phyloP scores from a whole-genome alignment of 2,888 invertebrate genomes.

The Drosophila monieri region DNA sequence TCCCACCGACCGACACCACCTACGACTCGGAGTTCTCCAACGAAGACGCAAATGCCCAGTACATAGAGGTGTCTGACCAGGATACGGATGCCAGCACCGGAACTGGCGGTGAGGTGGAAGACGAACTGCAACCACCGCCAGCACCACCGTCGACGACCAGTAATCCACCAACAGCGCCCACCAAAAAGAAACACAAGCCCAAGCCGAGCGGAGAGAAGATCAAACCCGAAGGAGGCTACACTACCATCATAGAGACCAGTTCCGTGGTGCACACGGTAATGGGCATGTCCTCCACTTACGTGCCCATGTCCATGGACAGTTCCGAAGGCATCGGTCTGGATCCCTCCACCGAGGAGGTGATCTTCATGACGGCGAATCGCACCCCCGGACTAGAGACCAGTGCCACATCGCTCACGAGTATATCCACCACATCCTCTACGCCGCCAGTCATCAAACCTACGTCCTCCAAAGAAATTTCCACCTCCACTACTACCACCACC shows the following conservation, averaged over 20 bases:
- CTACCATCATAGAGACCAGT: slow-evolving; percentile 79
- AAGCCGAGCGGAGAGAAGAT: slow-evolving; percentile 79
- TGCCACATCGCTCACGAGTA: slow-evolving; percentile 13
- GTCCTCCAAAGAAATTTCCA: slow-evolving; percentile 55
- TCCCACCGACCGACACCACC: slow-evolving; percentile 73
- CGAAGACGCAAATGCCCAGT: slow-evolving; percentile 79
- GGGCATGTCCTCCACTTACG: slow-evolving; percentile 75
- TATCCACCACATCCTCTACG: slow-evolving; percentile 55
- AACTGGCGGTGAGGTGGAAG: slow-evolving; percentile 51
- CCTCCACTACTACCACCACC: slow-evolving; percentile 52
- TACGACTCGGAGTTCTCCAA: slow-evolving; percentile 81
- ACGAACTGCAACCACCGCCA: slow-evolving; percentile 53
- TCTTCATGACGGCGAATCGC: slow-evolving; percentile 81
- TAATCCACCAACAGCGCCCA: slow-evolving; percentile 38
- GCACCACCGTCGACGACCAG: slow-evolving; percentile 36
- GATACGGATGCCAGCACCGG: slow-evolving; percentile 56
- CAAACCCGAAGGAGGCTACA: slow-evolving; percentile 58
- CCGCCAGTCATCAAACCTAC: slow-evolving; percentile 49
- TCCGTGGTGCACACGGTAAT: slow-evolving; percentile 79
- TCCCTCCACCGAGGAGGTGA: slow-evolving; percentile 81
- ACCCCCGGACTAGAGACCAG: slow-evolving; percentile 76
- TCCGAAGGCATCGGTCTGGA: slow-evolving; percentile 65
- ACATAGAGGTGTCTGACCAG: slow-evolving; percentile 80
- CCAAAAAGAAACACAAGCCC: slow-evolving; percentile 80
- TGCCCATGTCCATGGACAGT: slow-evolving; percentile 79